Base-by-base conservation (phyloP, 1,140 invertebrate species). In the Trichomalopsis sarcophagae region DNA sequence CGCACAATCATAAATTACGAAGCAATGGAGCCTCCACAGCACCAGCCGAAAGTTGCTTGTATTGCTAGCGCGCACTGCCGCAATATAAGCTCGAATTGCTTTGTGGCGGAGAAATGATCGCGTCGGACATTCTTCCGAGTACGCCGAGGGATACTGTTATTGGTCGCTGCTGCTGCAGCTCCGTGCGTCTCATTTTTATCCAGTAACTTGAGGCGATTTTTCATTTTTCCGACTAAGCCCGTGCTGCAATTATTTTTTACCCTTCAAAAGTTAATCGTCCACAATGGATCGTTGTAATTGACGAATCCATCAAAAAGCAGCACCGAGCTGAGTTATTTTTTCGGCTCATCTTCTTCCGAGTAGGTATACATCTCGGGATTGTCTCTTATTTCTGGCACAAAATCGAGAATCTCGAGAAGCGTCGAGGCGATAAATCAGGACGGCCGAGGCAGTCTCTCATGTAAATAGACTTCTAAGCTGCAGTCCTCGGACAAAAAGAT, bases 381-480 rank as follows among this genome's bases (percentile, higher is more conserved):
- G 2, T 9, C 27, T 71, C 9, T 23, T 27, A n/a, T 76, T 76
- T 44, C 27, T 40, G 40, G 21, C 36, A 62, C 78, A 2, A 69
- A 80, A 69, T 80, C 33, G 62, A 69, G 78, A 80, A 84, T 84
- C 62, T 27, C 66, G 76, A 23, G n/a, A 71, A 44, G 82, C 78
- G 47, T 80, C 69, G 47, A 44, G 21, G 40, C 27, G 30, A 84
- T 84, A 84, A 84, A 84, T 84, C 83, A 84, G 44, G 33, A 30
- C 33, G 21, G 69, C 36, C 30, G 69, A 75, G 76, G 30, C 83
- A 84, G 68, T 84, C 62, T 62, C 73, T 84, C 83, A 84, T 84
- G 76, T 84, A 80, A 84, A 84, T 84, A 73, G 83, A 75, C 83
- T 84, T 69, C 68, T 40, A 40, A 80, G 33, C 78, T 80, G 36